phyloP scores from a whole-genome alignment of 2,113 vertebrate genomes.

The Dermatemys mawii region DNA sequence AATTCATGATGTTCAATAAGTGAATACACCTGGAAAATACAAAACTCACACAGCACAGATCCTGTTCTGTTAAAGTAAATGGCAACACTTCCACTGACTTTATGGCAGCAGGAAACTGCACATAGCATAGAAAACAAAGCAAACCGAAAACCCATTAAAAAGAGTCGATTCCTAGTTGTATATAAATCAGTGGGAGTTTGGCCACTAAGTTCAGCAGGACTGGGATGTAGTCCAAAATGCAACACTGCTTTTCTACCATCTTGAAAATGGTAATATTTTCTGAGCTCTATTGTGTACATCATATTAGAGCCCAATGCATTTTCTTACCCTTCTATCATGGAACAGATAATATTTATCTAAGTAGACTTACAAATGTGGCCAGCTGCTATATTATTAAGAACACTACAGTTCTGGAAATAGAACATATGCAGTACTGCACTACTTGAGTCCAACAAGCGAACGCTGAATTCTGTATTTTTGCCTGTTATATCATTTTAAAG shows the following conservation, averaged over 20 bases:
- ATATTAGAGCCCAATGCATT: not conserved
- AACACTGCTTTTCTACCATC: not conserved
- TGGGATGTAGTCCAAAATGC: not conserved
- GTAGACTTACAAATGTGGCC: not conserved
- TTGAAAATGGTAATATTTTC: not conserved
- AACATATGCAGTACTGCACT: not conserved
- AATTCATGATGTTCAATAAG: not conserved
- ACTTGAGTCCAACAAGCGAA: not conserved
- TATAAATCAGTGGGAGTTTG: not conserved
- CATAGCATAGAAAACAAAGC: not conserved
- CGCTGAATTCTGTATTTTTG: not conserved
- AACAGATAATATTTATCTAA: conserved; percentile 30
- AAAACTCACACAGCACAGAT: not conserved
- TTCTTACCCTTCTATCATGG: not conserved
- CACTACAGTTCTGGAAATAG: not conserved
- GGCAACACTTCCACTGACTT: not conserved
- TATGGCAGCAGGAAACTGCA: not conserved
- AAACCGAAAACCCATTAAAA: not conserved
- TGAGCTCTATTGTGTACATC: not conserved
- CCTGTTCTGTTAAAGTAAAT: not conserved
- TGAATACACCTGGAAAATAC: not conserved
- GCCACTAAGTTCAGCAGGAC: not conserved
- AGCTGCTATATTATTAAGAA: not conserved
- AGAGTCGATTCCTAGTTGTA: not conserved
- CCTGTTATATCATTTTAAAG: not conserved